Evolutionary conservation across 2,888 invertebrate species (phyloP), one percentile per base, ranked within the genome.

Genomic region (Tetropium fuscum): DNA sequence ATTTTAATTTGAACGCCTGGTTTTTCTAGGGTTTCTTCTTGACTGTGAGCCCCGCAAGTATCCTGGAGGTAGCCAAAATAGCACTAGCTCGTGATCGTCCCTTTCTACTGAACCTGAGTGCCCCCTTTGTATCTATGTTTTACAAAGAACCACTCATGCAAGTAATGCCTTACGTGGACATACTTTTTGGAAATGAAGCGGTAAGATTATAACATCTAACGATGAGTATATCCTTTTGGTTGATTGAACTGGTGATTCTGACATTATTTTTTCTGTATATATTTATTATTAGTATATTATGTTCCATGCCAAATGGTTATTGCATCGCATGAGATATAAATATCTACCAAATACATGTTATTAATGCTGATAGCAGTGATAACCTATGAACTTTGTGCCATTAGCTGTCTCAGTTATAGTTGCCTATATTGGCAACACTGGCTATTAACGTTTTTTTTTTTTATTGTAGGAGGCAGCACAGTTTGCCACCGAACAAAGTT

Each of bases 11-110:
- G n/a, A n/a, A n/a, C n/a, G n/a, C n/a, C n/a, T n/a, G n/a, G n/a
- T n/a, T n/a, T n/a, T 44, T 85, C 2, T 83, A 97, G 98, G 97
- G 98, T 63, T 99, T 96, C 84, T 98, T 98, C 83, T 84, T 99
- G 66, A 98, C 97, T 6, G 98, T 98, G 1, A 96, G 93, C 73
- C 94, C 95, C 2, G 89, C 91, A 65, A 90, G 95, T 3, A 92
- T 97, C 70, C 83, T 94, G 83, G 87, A 88, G 76, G 86, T 99
- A 10, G 98, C 96, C 0, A 83, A 87, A 71, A 88, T 92, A 76
- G 92, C 97, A 5, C 84, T 87, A 64, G 84, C 85, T 49, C 84
- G 88, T 25, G 86, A 91, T 62, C 91, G 92, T 77, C 83, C 87
- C 19, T 96, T 98, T 81, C 84, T 90, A 68, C 93, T 98, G 91